Percentiles rank a stretch among this genome's conserved stretches.
These are phyloP conservation scores for Magallana angulata DNA, from an alignment of 1,140 invertebrate genomes.

Conservation along the genomic window DNA sequence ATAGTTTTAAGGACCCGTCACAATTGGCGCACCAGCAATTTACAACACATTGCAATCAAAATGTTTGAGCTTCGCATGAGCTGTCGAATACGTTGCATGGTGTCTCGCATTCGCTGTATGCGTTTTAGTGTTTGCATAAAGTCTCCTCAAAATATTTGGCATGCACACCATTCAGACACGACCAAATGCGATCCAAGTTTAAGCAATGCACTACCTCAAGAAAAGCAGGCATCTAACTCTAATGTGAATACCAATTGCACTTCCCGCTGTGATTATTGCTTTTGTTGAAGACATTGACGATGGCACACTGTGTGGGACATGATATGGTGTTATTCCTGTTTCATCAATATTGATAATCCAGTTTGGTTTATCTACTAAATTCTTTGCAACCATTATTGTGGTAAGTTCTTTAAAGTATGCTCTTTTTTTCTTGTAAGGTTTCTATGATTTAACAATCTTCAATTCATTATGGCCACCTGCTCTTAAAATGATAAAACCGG, in stretches of 20 bases:
- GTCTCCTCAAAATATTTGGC: too few species aligned
- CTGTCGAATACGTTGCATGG: too few species aligned
- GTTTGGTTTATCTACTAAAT: conserved; percentile 40
- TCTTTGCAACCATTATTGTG: conserved; percentile 20
- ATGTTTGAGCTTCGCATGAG: conserved; percentile 46
- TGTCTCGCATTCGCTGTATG: too few species aligned
- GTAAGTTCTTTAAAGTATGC: conserved; percentile 35
- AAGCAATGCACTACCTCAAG: conserved; percentile 79
- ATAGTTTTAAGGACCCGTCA: too few species aligned
- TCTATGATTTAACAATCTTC: conserved; percentile 44
- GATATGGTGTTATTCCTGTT: conserved; percentile 39
- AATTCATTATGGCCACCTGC: not conserved
- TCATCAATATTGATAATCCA: conserved; percentile 50
- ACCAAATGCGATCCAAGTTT: conserved; percentile 67
- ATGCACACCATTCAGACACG: too few species aligned
- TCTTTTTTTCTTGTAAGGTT: conserved; percentile 29
- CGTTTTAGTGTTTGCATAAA: too few species aligned
- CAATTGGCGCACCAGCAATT: too few species aligned
- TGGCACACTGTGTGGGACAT: not conserved
- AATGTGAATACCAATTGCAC: conserved; percentile 65
- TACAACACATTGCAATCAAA: conserved; percentile 78
- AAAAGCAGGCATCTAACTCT: conserved; percentile 69
- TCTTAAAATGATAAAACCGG: conserved; percentile 46
- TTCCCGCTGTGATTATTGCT: conserved; percentile 47
- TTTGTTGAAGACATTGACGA: conserved; percentile 35